Base-by-base conservation (phyloP, 2,113 vertebrate genomes). In the Isichthys henryi region DNA sequence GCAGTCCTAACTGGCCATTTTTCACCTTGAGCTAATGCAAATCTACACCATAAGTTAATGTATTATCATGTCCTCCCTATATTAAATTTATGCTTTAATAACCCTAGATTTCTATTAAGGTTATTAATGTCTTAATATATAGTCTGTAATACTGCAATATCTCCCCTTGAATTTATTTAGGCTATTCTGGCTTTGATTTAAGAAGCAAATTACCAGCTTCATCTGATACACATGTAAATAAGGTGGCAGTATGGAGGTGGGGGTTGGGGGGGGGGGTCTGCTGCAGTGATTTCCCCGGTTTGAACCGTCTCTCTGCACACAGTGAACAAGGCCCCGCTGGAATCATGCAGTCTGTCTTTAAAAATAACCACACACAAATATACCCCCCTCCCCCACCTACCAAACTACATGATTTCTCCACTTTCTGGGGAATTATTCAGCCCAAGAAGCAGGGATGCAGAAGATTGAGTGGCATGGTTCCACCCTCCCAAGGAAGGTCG, bases 41-140 rank as follows among this genome's bases (percentile, higher is more conserved):
- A 94, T 66, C 52, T 89, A 88, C 89, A 92, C 90, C 88, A 93
- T 94, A 92, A 86, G 49, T 91, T 92, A 94, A 91, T 93, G 90
- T 93, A 94, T 92, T 90, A 91, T 91, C 90, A 90, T 43, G 86
- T 90, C 86, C 45, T 90, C 70, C 23, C 83, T 84, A 89, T 84
- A 91, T 91, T 89, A 91, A 90, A 93, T 92, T 90, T 84, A 90
- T 91, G 90, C 90, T 88, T 91, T 92, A 92, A 93, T 91, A 92
- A 91, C 90, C 89, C 87, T 77, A 86, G 70, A 35, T 89, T 90
- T 91, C 85, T 92, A 83, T 91, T 92, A 91, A 90, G 53, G 39
- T 92, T 91, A 92, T 91, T 92, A 90, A 93, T 90, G 86, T 89
- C 88, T 91, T 88, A 92, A 92, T 91, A 90, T 92, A 90, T 87